Conservation (phyloP, 2,888 invertebrate genomes). For the Sarcophaga subvicina region DNA sequence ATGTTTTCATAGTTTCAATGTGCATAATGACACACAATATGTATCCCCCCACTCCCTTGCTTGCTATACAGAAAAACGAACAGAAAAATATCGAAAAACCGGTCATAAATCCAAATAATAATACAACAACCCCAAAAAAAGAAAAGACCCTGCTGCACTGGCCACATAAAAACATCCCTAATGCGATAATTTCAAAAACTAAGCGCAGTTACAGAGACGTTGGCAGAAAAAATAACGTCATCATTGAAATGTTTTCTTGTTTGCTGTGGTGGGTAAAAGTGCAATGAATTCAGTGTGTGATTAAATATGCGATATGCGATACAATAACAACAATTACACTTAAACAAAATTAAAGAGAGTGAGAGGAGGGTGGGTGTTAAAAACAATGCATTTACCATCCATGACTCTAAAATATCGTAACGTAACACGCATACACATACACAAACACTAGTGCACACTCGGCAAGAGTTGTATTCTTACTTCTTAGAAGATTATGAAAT, state of each 20-base stretch:
- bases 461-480: not conserved
- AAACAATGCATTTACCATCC: too few relatives aligned
- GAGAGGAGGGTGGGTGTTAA: too few relatives aligned
- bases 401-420: too few relatives aligned
- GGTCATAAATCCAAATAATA: slow-evolving; percentile 45
- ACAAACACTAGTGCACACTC: not conserved
- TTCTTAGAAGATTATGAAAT: too few relatives aligned
- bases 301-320: not conserved
- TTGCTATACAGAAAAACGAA: not conserved
- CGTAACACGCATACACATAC: not conserved
- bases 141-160: not conserved
- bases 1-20: slow-evolving; percentile 46
- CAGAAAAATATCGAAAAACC: not conserved
- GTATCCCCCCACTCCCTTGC: too few relatives aligned
- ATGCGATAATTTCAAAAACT: not conserved
- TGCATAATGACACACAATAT: not conserved
- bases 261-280: slow-evolving; percentile 44
- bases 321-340: not conserved
- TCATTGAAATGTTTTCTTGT: slow-evolving; percentile 27
- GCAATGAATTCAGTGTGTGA: slow-evolving; percentile 59
- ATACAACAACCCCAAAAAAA: not conserved
- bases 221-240: slow-evolving; percentile 59
- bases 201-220: not conserved
- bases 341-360: not conserved
- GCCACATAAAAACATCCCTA: not conserved